A percentile compares a stretch with the other conserved stretches of the same genome.
phyloP scores from a whole-genome alignment of 2,797 vertebrate species.

The Pempheris klunzingeri region DNA sequence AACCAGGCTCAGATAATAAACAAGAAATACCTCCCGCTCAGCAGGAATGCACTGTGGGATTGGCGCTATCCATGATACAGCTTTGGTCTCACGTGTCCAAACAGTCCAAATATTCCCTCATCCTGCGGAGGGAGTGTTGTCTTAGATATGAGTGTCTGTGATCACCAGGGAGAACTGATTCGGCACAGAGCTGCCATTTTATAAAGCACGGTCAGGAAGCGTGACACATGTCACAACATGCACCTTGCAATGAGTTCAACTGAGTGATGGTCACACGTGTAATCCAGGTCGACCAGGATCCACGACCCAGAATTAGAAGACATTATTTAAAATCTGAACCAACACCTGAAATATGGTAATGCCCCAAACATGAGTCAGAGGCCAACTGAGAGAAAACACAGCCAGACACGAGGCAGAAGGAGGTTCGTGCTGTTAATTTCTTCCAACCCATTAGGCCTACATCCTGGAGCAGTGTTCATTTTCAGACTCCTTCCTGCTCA shows the following conservation, averaged over 20 bases:
- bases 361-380: slow-evolving; percentile 61
- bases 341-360: slow-evolving; percentile 67
- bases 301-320: slow-evolving; percentile 19
- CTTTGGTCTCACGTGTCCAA: slow-evolving; percentile 81
- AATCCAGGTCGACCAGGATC: slow-evolving; percentile 21
- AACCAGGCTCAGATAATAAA: slow-evolving; percentile 83
- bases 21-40: slow-evolving; percentile 82
- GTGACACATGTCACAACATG: slow-evolving; percentile 55
- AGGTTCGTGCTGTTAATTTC: slow-evolving; percentile 70
- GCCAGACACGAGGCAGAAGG: slow-evolving; percentile 68
- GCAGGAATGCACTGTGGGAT: slow-evolving; percentile 82
- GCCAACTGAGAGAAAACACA: slow-evolving; percentile 57
- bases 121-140: slow-evolving; percentile 73
- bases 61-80: slow-evolving; percentile 73
- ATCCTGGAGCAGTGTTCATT: slow-evolving; percentile 68
- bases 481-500: slow-evolving; percentile 62
- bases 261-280: slow-evolving; percentile 31
- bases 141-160: slow-evolving; percentile 81
- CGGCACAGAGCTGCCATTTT: slow-evolving; percentile 65
- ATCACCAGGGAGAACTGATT: slow-evolving; percentile 81
- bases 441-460: slow-evolving; percentile 75
- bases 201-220: slow-evolving; percentile 28
- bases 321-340: slow-evolving; percentile 51
- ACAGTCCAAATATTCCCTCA: slow-evolving; percentile 76
- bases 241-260: slow-evolving; percentile 27